Base-by-base conservation (phyloP, 23 tunicate genomes). In the Trididemnum nubilum region DNA sequence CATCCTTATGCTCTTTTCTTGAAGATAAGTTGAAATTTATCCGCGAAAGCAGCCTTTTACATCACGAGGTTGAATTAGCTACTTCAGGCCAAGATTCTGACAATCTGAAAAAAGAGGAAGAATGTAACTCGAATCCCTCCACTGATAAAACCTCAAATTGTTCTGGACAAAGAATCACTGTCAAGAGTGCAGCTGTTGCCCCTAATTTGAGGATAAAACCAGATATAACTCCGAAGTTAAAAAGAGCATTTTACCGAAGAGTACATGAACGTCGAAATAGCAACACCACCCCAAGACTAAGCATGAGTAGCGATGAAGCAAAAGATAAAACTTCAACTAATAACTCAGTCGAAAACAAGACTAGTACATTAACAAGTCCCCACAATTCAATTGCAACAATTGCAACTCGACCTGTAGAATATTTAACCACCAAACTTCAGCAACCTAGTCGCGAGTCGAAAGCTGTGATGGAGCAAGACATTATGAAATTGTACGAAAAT, bases 401-500 rank as follows among this genome's bases (percentile, higher is more conserved):
- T 2, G 7, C 79, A 9, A 7, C 60, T 3, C 9, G 31, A 2
- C 22, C 60, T 18, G n/a, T n/a, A n/a, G n/a, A n/a, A n/a, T n/a
- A n/a, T n/a, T n/a, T n/a, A n/a, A n/a, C n/a, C n/a, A n/a, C n/a
- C n/a, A 5, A 31, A 7, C 9, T 18, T 25, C 27, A 26, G 32
- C 58, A 26, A 24, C 28, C 82, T 0, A 39, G 57, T 30, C 32
- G 67, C 12, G 90, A 86, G 39, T 86, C 85, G 90, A 86, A 32
- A 21, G 80, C 84, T 24, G 85, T 65, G 23, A 82, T 86, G 0
- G 90, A 86, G 57, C 65, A 54, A 5, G 85, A 86, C 5, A 71
- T 86, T 27, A 79, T 86, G 80, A 67, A 85, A 32, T 37, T 86
- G 22, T 86, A 86, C 84, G 90, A 86, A 54, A 79, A 63, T 60